Percentiles rank a stretch among this genome's conserved stretches.
phyloP scores from a whole-genome alignment of 2,113 vertebrate genomes.

The Prochilodus magdalenae region DNA sequence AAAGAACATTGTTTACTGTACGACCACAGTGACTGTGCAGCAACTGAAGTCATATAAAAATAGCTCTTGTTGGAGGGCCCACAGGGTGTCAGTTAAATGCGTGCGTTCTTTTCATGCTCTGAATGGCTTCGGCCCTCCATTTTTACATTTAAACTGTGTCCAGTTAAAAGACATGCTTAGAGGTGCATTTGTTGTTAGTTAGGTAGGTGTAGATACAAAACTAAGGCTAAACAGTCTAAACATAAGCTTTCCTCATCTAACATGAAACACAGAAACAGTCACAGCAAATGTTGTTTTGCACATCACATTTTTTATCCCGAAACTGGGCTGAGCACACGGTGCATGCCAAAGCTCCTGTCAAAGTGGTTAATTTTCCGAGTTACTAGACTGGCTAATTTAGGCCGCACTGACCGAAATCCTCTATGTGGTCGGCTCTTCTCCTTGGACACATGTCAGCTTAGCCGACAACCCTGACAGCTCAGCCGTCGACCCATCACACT shows the following conservation, averaged over 20 bases:
- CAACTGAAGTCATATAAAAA: neutral
- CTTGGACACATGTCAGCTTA: slow-evolving; percentile 20
- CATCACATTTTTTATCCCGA: neutral
- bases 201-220: neutral
- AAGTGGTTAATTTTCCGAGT: slow-evolving; percentile 39
- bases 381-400: slow-evolving; percentile 40
- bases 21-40: neutral
- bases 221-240: neutral
- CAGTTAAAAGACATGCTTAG: neutral
- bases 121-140: neutral
- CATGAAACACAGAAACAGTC: neutral
- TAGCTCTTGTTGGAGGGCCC: too few relatives aligned
- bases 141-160: neutral
- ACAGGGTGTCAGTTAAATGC: too few relatives aligned
- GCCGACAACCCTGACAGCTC: slow-evolving; percentile 19
- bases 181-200: neutral
- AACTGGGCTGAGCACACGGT: neutral
- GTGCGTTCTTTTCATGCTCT: neutral
- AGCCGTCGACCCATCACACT: slow-evolving; percentile 1
- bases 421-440: neutral
- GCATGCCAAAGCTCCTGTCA: slow-evolving; percentile 22
- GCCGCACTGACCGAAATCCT: slow-evolving; percentile 32
- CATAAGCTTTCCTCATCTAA: neutral
- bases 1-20: slow-evolving; percentile 46
- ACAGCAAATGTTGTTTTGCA: neutral